These are phyloP conservation scores for Ascidia mentula DNA, from an alignment of 23 tunicate species.

Conservation along the genomic window DNA sequence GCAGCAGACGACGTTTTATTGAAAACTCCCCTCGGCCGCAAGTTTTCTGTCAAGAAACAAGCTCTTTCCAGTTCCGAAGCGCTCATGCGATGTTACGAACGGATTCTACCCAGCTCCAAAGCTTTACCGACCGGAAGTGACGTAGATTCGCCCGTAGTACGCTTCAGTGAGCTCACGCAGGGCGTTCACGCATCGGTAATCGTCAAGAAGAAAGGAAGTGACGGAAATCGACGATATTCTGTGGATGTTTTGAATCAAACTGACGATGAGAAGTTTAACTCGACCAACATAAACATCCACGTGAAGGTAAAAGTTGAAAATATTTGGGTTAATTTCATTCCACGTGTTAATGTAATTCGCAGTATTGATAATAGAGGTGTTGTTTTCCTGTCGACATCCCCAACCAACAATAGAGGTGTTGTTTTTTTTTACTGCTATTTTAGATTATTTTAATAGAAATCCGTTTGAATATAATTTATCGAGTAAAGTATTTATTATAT, in stretches of 20 bases:
- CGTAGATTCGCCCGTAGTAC: slow-evolving; percentile 25
- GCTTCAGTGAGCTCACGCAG: slow-evolving; percentile 17
- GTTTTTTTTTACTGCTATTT: too few relatives aligned
- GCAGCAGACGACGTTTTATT: not conserved
- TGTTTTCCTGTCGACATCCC: too few relatives aligned
- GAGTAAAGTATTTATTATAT: too few relatives aligned
- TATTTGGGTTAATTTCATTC: too few relatives aligned
- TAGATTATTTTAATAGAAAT: too few relatives aligned
- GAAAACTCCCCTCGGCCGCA: not conserved
- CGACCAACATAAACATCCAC: slow-evolving; percentile 41
- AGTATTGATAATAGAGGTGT: too few relatives aligned
- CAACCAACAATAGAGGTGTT: too few relatives aligned
- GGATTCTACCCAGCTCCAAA: slow-evolving; percentile 24
- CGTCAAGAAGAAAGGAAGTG: slow-evolving; percentile 9
- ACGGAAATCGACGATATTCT: slow-evolving; percentile 15
- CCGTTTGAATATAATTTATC: too few relatives aligned
- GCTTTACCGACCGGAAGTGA: not conserved
- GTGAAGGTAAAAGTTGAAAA: slow-evolving; percentile 38
- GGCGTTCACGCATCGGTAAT: slow-evolving; percentile 57
- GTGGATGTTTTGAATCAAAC: slow-evolving; percentile 26
- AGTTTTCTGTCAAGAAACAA: not conserved
- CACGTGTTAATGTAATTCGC: too few relatives aligned
- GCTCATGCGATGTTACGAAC: slow-evolving; percentile 14
- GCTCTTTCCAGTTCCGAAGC: not conserved
- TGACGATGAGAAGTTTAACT: slow-evolving; percentile 14